These are phyloP conservation scores for Nothobranchius furzeri DNA, from an alignment of 2,113 vertebrate genomes.

Conservation along the genomic window DNA sequence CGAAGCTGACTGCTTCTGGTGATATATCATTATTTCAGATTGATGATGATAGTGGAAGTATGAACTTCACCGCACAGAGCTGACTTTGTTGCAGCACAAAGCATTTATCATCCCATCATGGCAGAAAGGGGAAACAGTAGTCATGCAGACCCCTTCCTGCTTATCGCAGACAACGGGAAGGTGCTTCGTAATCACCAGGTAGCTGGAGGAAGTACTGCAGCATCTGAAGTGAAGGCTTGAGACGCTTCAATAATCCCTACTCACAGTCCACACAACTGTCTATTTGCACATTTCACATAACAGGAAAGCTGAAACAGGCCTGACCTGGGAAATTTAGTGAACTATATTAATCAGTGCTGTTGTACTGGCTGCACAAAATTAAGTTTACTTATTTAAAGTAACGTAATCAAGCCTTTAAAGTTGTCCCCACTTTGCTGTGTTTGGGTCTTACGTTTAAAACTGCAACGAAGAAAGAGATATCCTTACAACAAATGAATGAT, in stretches of 20 bases:
- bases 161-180: slow-evolving; percentile 59
- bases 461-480: no score
- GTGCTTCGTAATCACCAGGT: slow-evolving; percentile 60
- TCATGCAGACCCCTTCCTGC: slow-evolving; percentile 48
- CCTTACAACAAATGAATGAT: no score
- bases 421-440: no score
- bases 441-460: no score
- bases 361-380: no score
- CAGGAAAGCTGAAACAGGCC: no score
- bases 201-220: slow-evolving; percentile 47
- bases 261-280: background rate
- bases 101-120: slow-evolving; percentile 59
- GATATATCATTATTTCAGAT: slow-evolving; percentile 50
- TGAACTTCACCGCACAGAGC: slow-evolving; percentile 48
- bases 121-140: slow-evolving; percentile 41
- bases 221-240: slow-evolving; percentile 19
- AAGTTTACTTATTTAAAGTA: no score
- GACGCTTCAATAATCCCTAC: slow-evolving; percentile 11
- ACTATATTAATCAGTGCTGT: no score
- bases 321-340: no score
- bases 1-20: slow-evolving; percentile 43
- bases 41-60: slow-evolving; percentile 51
- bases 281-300: background rate
- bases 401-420: no score
- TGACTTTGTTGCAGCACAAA: slow-evolving; percentile 65